These are phyloP conservation scores for Syngnathus scovelli DNA, from an alignment of 2,113 vertebrate species.

Conservation along the genomic window DNA sequence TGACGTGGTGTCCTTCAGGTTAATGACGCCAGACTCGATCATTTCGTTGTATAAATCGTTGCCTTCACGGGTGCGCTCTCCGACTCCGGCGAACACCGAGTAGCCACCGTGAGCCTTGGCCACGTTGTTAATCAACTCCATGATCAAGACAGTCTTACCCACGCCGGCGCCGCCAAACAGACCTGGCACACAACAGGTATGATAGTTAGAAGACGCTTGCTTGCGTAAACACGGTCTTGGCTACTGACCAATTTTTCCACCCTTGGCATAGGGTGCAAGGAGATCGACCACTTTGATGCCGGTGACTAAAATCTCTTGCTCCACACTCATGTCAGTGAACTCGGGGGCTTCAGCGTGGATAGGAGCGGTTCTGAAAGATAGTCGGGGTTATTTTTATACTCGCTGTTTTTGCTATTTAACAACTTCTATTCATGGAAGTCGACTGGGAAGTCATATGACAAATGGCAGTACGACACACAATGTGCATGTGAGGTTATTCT, in stretches of 20 bases:
- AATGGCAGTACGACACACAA: too few species aligned
- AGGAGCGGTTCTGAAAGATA: slow-evolving; percentile 76
- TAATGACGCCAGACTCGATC: slow-evolving; percentile 99
- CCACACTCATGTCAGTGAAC: slow-evolving; percentile 96
- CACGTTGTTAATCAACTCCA: slow-evolving; percentile 98
- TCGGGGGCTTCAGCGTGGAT: slow-evolving; percentile 96
- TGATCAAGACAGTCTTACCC: slow-evolving; percentile 96
- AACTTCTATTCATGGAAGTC: background rate
- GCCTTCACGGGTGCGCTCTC: slow-evolving; percentile 93
- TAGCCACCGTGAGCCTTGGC: slow-evolving; percentile 98
- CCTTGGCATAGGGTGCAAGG: slow-evolving; percentile 94
- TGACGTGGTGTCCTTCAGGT: slow-evolving; percentile 93
- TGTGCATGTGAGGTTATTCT: too few species aligned
- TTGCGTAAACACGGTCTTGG: background rate
- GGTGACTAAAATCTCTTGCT: slow-evolving; percentile 97
- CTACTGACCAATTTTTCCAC: slow-evolving; percentile 91
- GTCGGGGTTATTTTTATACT: background rate
- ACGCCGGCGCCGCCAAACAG: slow-evolving; percentile 95
- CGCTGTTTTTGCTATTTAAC: background rate
- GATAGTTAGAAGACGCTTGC: background rate
- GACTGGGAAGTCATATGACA: background rate
- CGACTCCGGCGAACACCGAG: slow-evolving; percentile 94
- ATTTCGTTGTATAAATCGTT: slow-evolving; percentile 98
- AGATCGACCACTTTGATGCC: slow-evolving; percentile 98
- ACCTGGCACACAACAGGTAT: slow-evolving; percentile 61